A percentile compares a stretch with the other conserved stretches of the same genome.
phyloP scores from a whole-genome alignment of 30 jellyfish, hydroid and myxozoan genomes.

The Chironex yamaguchii region DNA sequence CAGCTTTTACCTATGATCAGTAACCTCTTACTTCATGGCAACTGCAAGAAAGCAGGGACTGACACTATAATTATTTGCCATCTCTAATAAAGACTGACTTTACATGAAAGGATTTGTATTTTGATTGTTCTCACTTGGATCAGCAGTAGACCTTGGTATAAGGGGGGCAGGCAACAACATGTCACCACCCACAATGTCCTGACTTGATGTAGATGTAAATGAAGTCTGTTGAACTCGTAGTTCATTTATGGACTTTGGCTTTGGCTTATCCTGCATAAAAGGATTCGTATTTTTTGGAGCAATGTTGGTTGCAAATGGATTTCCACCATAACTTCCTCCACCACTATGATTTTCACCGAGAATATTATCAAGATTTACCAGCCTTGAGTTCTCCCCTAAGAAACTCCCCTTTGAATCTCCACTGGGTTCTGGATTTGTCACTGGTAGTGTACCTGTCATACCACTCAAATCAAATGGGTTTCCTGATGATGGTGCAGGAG shows the following conservation, averaged over 20 bases:
- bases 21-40: no score
- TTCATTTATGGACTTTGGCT: slow-evolving; percentile 97
- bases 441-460: slow-evolving; percentile 32
- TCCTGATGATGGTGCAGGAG: slow-evolving; percentile 29
- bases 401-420: slow-evolving; percentile 29
- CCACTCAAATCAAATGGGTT: slow-evolving; percentile 74
- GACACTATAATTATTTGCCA: no score
- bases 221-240: slow-evolving; percentile 78
- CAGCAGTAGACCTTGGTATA: slow-evolving; percentile 45
- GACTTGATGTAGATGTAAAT: slow-evolving; percentile 53
- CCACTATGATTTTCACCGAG: slow-evolving; percentile 52
- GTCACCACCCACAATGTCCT: slow-evolving; percentile 45
- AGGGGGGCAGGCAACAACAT: slow-evolving; percentile 85
- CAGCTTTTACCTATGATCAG: no score
- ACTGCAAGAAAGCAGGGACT: no score
- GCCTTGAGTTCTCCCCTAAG: slow-evolving; percentile 81
- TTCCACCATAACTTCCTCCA: slow-evolving; percentile 36
- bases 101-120: not conserved
- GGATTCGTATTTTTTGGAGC: slow-evolving; percentile 89
- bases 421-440: slow-evolving; percentile 2
- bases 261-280: slow-evolving; percentile 92
- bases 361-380: slow-evolving; percentile 90
- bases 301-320: slow-evolving; percentile 78
- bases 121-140: not conserved
- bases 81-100: not conserved